phyloP scores from a whole-genome alignment of 2,113 vertebrate species.

The Zootoca vivipara region DNA sequence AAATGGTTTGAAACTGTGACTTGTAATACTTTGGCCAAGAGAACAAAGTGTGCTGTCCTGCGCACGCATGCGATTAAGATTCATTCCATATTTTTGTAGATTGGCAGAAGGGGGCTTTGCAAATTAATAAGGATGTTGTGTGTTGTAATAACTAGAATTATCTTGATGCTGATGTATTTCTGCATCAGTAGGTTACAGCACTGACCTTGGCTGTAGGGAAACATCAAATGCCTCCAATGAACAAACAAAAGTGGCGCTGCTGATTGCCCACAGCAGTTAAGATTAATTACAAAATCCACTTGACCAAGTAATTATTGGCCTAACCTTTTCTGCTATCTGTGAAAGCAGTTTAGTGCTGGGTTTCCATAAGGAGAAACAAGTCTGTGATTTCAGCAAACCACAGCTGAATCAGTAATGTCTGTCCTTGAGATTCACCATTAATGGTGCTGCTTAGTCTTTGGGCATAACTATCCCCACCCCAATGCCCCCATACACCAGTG shows the following conservation, averaged over 20 bases:
- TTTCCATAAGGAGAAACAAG: not conserved
- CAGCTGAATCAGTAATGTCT: not conserved
- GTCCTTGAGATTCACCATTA: not conserved
- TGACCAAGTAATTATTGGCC: constrained; percentile 6
- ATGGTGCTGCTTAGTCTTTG: not conserved
- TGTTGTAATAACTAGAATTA: not conserved
- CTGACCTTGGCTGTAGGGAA: constrained; percentile 9
- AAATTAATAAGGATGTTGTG: constrained; percentile 4
- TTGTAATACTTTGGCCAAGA: not conserved
- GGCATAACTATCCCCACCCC: no score
- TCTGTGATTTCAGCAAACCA: not conserved
- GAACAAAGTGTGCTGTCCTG: not conserved
- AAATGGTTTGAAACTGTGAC: not conserved
- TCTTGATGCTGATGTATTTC: not conserved
- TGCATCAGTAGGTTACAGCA: not conserved
- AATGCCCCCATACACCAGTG: not conserved
- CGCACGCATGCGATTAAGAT: not conserved
- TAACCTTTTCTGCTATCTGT: not conserved
- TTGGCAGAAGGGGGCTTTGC: not conserved
- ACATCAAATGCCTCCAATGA: not conserved
- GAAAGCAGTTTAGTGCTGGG: not conserved
- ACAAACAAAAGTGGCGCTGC: not conserved
- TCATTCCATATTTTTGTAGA: not conserved
- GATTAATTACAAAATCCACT: constrained; percentile 17
- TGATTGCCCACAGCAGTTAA: not conserved